Percentiles rank a stretch among this genome's conserved stretches.
phyloP scores from a whole-genome alignment of 2,888 invertebrate species.

The Lasioglossum oenotherae region DNA sequence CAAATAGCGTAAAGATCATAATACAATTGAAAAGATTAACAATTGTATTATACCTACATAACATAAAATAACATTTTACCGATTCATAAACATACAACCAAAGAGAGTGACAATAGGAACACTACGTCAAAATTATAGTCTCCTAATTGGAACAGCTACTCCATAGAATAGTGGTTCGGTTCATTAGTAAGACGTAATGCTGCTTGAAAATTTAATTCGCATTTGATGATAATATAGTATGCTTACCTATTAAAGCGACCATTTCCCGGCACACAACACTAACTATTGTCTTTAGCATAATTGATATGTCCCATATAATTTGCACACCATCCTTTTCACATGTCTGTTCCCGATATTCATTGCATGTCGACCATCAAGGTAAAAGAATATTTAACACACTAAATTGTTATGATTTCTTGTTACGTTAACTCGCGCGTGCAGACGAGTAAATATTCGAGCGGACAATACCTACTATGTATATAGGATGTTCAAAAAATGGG shows the following conservation, averaged over 20 bases:
- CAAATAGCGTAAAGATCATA: background rate
- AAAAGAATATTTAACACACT: background rate
- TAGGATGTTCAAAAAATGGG: too few relatives aligned
- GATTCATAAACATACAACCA: background rate
- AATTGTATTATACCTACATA: background rate
- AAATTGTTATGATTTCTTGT: too few relatives aligned
- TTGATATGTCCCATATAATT: background rate
- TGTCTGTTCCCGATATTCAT: background rate
- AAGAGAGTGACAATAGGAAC: background rate
- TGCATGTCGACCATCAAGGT: constrained; percentile 8
- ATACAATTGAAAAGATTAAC: background rate
- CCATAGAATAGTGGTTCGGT: background rate
- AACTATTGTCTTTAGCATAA: background rate
- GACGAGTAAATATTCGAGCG: too few relatives aligned
- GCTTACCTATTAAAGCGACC: background rate
- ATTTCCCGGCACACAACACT: background rate
- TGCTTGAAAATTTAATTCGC: background rate
- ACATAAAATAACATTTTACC: background rate
- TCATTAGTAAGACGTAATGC: background rate
- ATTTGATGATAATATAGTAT: background rate
- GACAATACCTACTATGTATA: too few relatives aligned
- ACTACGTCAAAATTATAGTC: background rate
- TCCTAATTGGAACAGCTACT: background rate
- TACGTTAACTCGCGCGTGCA: too few relatives aligned
- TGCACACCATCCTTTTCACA: too few relatives aligned